Evolutionary conservation across 2,888 invertebrate genomes (phyloP), one percentile per base, ranked within the genome.

Genomic region (Zelleria hepariella): DNA sequence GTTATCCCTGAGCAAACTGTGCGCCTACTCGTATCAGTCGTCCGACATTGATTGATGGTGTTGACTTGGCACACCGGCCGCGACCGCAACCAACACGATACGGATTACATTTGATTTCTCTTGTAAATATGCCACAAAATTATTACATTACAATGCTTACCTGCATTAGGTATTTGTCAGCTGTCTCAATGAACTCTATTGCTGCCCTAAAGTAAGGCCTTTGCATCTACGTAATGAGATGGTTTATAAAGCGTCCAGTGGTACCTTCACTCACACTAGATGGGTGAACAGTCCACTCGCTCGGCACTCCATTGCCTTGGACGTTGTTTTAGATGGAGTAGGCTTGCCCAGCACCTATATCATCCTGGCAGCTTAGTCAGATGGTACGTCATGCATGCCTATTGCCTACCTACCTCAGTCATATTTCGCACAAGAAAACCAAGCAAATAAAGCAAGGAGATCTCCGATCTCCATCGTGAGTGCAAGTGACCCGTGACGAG

Each of bases 31-130:
- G 47, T 48, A 49, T 49, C 57, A 15, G 57, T 26, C 18, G 26
- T 23, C 6, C 25, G 47, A 48, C 49, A 24, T n/a, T 57, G 57
- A 48, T 49, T 57, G 48, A 47, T 57, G 20, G 25, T 57, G 48
- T 49, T 49, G 57, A 47, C 48, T 23, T n/a, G 25, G 18, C 25
- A n/a, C n/a, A n/a, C n/a, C n/a, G n/a, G 23, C 20, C 32, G 48
- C 57, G 47, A 26, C 48, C 48, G 7, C 24, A n/a, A 2, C 18
- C 8, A 42, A 7, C 26, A 6, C 24, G 57, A 57, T 49, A 26
- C 48, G 57, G 57, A 57, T 49, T 57, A 25, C 23, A 57, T 57
- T 57, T 47, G 49, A 48, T 57, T 49, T 57, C 23, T 57, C 48
- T 23, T 47, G 47, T 48, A 48, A 48, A 57, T 25, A 25, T 48